Evolutionary conservation across 2,113 vertebrate genomes (phyloP), one percentile per base, ranked within the genome.

Genomic region (Pheucticus melanocephalus): DNA sequence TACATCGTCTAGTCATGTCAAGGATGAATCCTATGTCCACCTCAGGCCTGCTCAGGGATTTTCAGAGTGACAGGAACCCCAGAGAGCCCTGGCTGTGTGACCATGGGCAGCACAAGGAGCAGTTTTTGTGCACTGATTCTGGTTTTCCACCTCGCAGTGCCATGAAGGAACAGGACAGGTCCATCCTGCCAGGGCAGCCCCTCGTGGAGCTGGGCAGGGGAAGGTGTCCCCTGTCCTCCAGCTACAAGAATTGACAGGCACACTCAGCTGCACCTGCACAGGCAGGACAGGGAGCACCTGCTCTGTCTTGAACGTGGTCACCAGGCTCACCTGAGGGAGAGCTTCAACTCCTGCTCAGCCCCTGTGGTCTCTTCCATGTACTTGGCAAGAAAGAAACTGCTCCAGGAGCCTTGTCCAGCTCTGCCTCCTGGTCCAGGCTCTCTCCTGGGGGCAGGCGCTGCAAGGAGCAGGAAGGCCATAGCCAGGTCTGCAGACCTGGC

Each of bases 231-330:
- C 28, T 2, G 1, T 15, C 40, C 44, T 44, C 23, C 44, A 22
- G 47, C 13, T 54, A 14, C 28, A 17, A 6, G 23, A 4, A 0
- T 1, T 40, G 15, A 33, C 17, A 53, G 27, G 2, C 28, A 7
- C 10, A 0, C 15, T 39, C 31, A 15, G 0, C 25, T 44, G 5
- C 2, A 0, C 11, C n/a, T 4, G 40, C 37, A 3, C 25, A 2
- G 53, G 61, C 23, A 2, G 71, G 21, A 28, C 4, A 0, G 0
- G 5, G 19, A 25, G 39, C 51, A 47, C 30, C 47, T 21, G 51
- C 27, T 28, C 1, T 0, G 48, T 15, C 45, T 30, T 15, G 75
- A 39, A 14, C 1, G 1, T 6, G 39, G 17, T 22, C 60, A 2
- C 6, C 3, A 0, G 24, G 14, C 31, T 18, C 5, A 18, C 14